Evolutionary conservation across 2,797 vertebrate genomes (phyloP).

Genomic region (Tiaroga cobitis): DNA sequence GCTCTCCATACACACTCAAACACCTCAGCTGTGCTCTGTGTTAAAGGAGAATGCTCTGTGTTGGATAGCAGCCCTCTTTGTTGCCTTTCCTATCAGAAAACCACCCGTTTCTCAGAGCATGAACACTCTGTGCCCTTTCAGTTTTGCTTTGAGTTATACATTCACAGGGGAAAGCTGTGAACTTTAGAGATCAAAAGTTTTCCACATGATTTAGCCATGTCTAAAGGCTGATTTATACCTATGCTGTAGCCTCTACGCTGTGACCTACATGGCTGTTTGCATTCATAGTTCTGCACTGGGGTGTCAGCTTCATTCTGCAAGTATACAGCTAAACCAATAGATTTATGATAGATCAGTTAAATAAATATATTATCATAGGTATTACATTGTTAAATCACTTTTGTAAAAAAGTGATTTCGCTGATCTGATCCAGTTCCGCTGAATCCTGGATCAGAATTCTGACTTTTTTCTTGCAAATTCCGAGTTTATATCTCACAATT

Average conservation of each 20-base stretch:
- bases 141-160: neutral
- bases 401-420: too few relatives aligned
- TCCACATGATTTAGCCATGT: neutral
- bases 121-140: neutral
- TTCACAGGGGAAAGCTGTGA: neutral
- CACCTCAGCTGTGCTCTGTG: conserved; percentile 84
- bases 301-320: neutral
- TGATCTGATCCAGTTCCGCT: too few relatives aligned
- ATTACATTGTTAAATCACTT: neutral
- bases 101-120: neutral
- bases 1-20: conserved; percentile 93
- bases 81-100: neutral
- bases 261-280: neutral
- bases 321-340: neutral
- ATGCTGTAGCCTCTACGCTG: too few relatives aligned
- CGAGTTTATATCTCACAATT: too few relatives aligned
- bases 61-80: conserved; percentile 18
- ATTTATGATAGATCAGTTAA: neutral
- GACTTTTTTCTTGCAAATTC: too few relatives aligned
- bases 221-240: neutral
- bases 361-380: neutral
- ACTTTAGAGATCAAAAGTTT: neutral
- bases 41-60: conserved; percentile 81
- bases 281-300: neutral
- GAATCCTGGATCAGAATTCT: too few relatives aligned